These are phyloP conservation scores for Papilio dardanus DNA, from an alignment of 1,140 invertebrate species.

Conservation along the genomic window DNA sequence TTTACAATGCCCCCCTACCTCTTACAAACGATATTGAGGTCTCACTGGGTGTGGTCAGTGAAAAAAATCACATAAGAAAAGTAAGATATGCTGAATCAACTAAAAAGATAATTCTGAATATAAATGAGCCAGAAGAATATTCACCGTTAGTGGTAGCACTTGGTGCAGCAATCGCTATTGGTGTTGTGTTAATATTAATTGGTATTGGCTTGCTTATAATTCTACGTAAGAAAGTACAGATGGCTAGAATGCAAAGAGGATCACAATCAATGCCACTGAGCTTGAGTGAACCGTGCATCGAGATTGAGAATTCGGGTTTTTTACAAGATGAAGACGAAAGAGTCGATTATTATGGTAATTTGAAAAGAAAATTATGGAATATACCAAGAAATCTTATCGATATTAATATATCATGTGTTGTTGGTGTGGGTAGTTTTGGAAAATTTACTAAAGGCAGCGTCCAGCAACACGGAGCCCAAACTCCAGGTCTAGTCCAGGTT, in stretches of 20 bases:
- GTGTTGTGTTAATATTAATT: slow-evolving; percentile 74
- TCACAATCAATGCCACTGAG: slow-evolving; percentile 80
- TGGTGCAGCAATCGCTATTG: slow-evolving; percentile 77
- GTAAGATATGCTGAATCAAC: slow-evolving; percentile 86
- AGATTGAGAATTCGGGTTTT: slow-evolving; percentile 87
- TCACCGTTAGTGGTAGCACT: slow-evolving; percentile 76
- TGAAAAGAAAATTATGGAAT: slow-evolving; percentile 88
- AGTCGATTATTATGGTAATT: slow-evolving; percentile 87
- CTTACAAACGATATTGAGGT: slow-evolving; percentile 86
- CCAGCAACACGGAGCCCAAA: slow-evolving; percentile 81
- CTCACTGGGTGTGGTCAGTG: slow-evolving; percentile 88
- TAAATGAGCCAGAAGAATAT: slow-evolving; percentile 74
- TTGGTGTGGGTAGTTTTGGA: slow-evolving; percentile 89
- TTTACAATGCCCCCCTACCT: slow-evolving; percentile 90
- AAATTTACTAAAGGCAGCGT: slow-evolving; percentile 87
- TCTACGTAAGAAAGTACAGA: slow-evolving; percentile 66
- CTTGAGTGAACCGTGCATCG: slow-evolving; percentile 79
- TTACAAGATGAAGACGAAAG: slow-evolving; percentile 88
- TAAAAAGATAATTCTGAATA: slow-evolving; percentile 74
- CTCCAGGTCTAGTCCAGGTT: slow-evolving; percentile 69
- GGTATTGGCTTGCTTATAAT: slow-evolving; percentile 76
- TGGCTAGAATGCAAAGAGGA: slow-evolving; percentile 66
- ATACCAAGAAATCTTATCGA: slow-evolving; percentile 88
- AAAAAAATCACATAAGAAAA: slow-evolving; percentile 84
- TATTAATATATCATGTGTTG: slow-evolving; percentile 85